Evolutionary conservation across 2,113 vertebrate species (phyloP).

Genomic region (Macrotis lagotis): DNA sequence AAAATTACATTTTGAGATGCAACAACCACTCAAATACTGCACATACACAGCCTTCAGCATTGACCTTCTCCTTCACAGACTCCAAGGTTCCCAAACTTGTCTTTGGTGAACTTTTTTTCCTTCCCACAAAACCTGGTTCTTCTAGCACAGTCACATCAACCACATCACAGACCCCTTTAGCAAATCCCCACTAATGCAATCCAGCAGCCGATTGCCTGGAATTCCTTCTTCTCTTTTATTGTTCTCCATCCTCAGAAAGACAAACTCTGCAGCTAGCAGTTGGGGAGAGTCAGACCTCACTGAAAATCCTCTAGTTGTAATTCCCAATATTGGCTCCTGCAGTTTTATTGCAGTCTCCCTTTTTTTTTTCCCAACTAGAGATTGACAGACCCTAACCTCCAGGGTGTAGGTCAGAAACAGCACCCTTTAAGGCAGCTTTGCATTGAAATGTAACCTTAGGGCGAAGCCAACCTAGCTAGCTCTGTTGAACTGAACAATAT

Average conservation of each 20-base stretch:
- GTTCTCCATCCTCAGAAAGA: constrained; percentile 62
- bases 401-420: constrained; percentile 31
- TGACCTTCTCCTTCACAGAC: constrained; percentile 31
- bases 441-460: constrained; percentile 63
- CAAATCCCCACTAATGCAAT: constrained; percentile 47
- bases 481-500: constrained; percentile 33
- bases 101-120: constrained; percentile 30
- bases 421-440: constrained; percentile 72
- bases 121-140: not conserved
- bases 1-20: constrained; percentile 60
- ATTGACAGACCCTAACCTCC: constrained; percentile 49
- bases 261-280: constrained; percentile 54
- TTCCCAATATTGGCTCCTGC: constrained; percentile 59
- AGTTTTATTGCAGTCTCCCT: constrained; percentile 69
- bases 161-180: constrained; percentile 37
- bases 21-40: not conserved
- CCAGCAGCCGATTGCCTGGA: constrained; percentile 61
- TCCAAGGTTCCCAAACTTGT: not conserved
- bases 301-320: constrained; percentile 55
- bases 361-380: not conserved
- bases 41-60: not conserved
- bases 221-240: constrained; percentile 68
- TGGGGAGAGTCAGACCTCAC: constrained; percentile 50
- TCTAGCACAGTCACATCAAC: constrained; percentile 37
- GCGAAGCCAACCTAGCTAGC: constrained; percentile 48